Evolutionary conservation across 1,140 invertebrate genomes (phyloP).

Genomic region (Lamellibrachia luymesi): DNA sequence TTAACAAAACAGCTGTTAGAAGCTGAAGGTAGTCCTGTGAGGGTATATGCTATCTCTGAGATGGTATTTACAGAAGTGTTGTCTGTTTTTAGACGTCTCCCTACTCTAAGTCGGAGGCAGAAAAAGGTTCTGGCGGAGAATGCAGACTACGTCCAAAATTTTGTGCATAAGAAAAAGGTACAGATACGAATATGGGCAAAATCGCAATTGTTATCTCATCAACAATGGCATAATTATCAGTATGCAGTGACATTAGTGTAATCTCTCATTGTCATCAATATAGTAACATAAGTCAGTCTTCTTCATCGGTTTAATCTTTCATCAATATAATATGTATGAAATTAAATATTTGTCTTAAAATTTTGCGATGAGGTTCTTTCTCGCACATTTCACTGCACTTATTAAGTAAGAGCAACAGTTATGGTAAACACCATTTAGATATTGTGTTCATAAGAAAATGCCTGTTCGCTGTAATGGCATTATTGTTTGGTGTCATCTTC

Average conservation of each 20-base stretch:
- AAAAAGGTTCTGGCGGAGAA: slow-evolving; percentile 57
- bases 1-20: too few species aligned
- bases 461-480: neutral
- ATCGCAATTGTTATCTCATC: neutral
- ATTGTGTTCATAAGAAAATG: neutral
- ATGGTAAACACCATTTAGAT: neutral
- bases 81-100: slow-evolving; percentile 43
- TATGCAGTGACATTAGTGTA: too few species aligned
- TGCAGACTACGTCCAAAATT: slow-evolving; percentile 57
- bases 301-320: neutral
- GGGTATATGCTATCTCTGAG: too few species aligned
- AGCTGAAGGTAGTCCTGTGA: too few species aligned
- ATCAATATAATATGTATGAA: neutral
- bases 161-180: slow-evolving; percentile 61
- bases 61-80: neutral
- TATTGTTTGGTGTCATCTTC: neutral
- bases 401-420: neutral
- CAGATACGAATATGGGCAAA: neutral
- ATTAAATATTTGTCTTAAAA: neutral
- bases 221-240: neutral
- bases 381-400: neutral
- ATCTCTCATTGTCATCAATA: neutral
- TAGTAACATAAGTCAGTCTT: neutral
- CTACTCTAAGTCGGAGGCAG: slow-evolving; percentile 58
- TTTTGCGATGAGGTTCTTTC: neutral